Evolutionary conservation across 1,140 invertebrate species (phyloP).

Genomic region (Habropoda laboriosa): DNA sequence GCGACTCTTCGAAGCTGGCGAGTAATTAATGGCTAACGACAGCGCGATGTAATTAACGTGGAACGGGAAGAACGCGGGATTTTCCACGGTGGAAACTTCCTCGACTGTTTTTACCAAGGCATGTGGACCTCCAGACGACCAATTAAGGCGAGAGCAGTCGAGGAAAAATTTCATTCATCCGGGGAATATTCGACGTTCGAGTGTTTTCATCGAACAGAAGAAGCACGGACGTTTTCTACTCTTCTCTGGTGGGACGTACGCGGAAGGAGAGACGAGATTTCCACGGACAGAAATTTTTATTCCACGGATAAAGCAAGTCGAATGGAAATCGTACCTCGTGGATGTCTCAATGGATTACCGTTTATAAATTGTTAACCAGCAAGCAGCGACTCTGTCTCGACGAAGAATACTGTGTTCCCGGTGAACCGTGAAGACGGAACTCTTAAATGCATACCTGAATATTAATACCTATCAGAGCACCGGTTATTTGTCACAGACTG

Average conservation of each 20-base stretch:
- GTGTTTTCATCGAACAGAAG: background rate
- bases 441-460: no score
- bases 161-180: slow-evolving; percentile 17
- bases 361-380: slow-evolving; percentile 16
- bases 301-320: background rate
- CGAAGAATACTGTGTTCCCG: background rate
- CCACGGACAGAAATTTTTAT: background rate
- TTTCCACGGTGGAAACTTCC: background rate
- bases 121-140: background rate
- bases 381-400: background rate
- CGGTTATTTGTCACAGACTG: no score
- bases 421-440: background rate
- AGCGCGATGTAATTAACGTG: background rate
- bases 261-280: background rate
- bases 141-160: background rate
- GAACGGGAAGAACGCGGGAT: background rate
- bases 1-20: background rate
- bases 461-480: no score
- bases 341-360: slow-evolving; percentile 15
- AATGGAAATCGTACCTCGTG: background rate
- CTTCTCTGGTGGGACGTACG: background rate
- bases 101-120: background rate
- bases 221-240: background rate
- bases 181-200: background rate
- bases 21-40: slow-evolving; percentile 3